Evolutionary conservation across 1,140 invertebrate genomes (phyloP).

Genomic region (Holcopasites calliopsidis): DNA sequence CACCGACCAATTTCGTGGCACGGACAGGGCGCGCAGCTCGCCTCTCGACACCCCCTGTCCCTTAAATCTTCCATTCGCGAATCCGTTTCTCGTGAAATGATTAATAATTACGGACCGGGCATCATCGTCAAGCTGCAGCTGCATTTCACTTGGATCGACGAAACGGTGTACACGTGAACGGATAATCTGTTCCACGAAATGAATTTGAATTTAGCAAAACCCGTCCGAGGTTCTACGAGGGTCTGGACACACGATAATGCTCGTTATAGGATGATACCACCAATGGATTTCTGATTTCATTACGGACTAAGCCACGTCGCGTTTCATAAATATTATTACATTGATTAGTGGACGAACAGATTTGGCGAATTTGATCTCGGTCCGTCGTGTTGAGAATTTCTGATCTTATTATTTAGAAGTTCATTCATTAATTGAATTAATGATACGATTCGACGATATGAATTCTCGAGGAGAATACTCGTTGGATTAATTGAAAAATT

Average conservation of each 20-base stretch:
- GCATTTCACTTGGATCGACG: slow-evolving; percentile 15
- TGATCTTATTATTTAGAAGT: too few relatives aligned
- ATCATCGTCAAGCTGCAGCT: slow-evolving; percentile 37
- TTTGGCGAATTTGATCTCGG: too few relatives aligned
- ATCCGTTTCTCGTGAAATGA: slow-evolving; percentile 40
- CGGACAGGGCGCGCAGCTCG: slow-evolving; percentile 24
- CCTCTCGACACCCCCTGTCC: slow-evolving; percentile 6
- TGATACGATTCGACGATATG: too few relatives aligned
- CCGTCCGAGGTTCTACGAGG: not conserved
- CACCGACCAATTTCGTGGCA: slow-evolving; percentile 63
- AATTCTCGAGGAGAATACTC: too few relatives aligned
- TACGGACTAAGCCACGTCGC: not conserved
- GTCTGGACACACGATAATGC: not conserved
- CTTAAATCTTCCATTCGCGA: slow-evolving; percentile 12
- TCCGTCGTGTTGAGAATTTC: too few relatives aligned
- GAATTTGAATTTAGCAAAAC: slow-evolving; percentile 36
- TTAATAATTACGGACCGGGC: slow-evolving; percentile 64
- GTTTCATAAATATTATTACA: too few relatives aligned
- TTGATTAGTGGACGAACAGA: too few relatives aligned
- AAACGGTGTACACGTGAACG: not conserved
- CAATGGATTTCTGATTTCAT: not conserved
- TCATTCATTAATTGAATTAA: too few relatives aligned
- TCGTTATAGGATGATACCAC: not conserved
- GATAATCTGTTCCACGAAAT: slow-evolving; percentile 40
- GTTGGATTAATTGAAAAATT: too few relatives aligned